Percentiles rank a stretch among this genome's conserved stretches.
Conservation (phyloP, 2,888 invertebrate genomes). For the Allacma fusca region DNA sequence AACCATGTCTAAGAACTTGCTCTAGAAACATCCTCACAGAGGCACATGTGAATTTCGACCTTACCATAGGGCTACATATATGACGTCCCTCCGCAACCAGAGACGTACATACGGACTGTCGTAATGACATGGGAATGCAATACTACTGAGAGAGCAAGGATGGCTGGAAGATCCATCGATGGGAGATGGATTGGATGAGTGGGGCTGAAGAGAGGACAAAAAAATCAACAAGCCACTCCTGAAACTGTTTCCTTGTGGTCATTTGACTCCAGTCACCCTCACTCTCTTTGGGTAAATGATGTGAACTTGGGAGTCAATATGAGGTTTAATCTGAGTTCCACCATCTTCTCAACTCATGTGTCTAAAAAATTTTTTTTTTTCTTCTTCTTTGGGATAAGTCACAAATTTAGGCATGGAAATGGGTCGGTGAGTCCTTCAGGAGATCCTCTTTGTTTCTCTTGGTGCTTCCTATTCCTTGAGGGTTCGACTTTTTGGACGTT, state of each 20-base stretch:
- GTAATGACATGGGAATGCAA: background rate
- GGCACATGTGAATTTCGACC: too few species aligned
- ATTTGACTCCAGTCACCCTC: slow-evolving; percentile 40
- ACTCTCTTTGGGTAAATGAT: slow-evolving; percentile 28
- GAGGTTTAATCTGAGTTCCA: background rate
- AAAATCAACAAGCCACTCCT: slow-evolving; percentile 42
- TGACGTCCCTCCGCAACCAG: too few species aligned
- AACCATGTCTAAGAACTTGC: too few species aligned
- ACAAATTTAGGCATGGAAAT: too few species aligned
- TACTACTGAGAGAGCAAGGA: background rate
- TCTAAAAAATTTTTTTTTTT: background rate
- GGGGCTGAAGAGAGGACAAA: slow-evolving; percentile 25
- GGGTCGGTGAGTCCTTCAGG: too few species aligned
- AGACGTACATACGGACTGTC: too few species aligned
- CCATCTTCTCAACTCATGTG: background rate
- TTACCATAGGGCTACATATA: too few species aligned
- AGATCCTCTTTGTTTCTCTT: too few species aligned
- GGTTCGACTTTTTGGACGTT: too few species aligned
- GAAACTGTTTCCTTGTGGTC: slow-evolving; percentile 38
- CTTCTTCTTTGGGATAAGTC: too few species aligned
- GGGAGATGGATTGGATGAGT: slow-evolving; percentile 32
- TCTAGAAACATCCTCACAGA: too few species aligned
- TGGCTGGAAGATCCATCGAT: slow-evolving; percentile 36
- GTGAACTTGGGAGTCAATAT: slow-evolving; percentile 30
- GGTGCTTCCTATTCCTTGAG: too few species aligned